Evolutionary conservation across 2,113 vertebrate species (phyloP).

Genomic region (Anguilla rostrata): DNA sequence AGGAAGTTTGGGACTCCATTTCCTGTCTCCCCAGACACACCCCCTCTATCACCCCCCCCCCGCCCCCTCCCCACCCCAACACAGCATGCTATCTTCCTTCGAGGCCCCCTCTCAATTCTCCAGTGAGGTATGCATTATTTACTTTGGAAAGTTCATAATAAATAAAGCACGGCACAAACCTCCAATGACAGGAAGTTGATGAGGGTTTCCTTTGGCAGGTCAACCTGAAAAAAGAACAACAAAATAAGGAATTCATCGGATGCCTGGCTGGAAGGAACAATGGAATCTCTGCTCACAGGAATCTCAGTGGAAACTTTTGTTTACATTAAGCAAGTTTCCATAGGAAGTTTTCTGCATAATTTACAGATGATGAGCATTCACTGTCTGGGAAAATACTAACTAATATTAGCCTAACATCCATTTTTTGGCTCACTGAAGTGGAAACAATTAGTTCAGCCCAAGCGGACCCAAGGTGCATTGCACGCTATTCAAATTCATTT

Average conservation of each 20-base stretch:
- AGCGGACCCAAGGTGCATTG: background rate
- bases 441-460: background rate
- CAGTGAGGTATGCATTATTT: slow-evolving; percentile 50
- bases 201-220: slow-evolving; percentile 90
- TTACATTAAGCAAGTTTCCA: slow-evolving; percentile 1
- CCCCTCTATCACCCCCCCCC: slow-evolving; percentile 32
- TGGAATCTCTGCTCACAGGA: slow-evolving; percentile 33
- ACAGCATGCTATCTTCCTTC: slow-evolving; percentile 4
- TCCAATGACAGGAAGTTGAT: slow-evolving; percentile 89
- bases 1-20: slow-evolving; percentile 33
- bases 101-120: slow-evolving; percentile 17
- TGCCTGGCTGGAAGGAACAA: slow-evolving; percentile 38
- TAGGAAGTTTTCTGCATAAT: background rate
- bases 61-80: slow-evolving; percentile 12
- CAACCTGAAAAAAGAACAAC: slow-evolving; percentile 75
- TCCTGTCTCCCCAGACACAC: slow-evolving; percentile 38
- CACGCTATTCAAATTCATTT: background rate
- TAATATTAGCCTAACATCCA: slow-evolving; percentile 8
- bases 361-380: background rate
- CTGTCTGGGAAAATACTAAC: slow-evolving; percentile 17
- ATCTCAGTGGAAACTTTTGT: background rate
- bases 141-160: slow-evolving; percentile 49
- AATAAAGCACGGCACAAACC: slow-evolving; percentile 69
- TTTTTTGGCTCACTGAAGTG: background rate
- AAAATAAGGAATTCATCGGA: slow-evolving; percentile 27